Evolutionary conservation across 2,797 vertebrate genomes (phyloP).

Genomic region (Peromyscus attwateri): DNA sequence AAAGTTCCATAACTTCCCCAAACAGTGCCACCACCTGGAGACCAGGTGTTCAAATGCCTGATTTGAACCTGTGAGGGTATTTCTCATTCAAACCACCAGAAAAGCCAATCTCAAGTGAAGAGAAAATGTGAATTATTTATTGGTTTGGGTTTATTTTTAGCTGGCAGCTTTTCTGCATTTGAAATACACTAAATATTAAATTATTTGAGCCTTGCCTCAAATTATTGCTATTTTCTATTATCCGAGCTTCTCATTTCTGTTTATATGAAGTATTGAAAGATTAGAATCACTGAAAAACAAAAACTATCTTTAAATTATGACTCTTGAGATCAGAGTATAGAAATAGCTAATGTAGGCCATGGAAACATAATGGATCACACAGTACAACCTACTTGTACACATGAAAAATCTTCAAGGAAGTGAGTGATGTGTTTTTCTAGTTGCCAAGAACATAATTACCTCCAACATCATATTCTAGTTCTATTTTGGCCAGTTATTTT

Average conservation of each 20-base stretch:
- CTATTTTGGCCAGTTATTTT: background rate
- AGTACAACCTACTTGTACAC: background rate
- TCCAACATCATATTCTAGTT: background rate
- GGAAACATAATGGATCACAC: background rate
- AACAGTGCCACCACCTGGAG: background rate
- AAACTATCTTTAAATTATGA: background rate
- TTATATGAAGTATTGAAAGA: background rate
- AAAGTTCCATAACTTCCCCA: background rate
- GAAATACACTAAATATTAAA: background rate
- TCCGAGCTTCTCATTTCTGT: background rate
- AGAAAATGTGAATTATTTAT: background rate
- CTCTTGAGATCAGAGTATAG: background rate
- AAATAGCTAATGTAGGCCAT: background rate
- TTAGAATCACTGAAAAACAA: background rate
- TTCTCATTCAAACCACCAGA: background rate
- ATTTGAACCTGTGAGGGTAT: background rate
- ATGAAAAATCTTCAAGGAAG: background rate
- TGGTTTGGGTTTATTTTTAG: background rate
- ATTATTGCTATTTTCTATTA: background rate
- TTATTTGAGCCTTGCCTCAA: background rate
- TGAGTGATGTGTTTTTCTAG: slow-evolving; percentile 6
- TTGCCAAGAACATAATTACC: background rate
- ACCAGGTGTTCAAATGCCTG: background rate
- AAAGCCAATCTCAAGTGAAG: background rate
- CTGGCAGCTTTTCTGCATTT: background rate